A percentile compares a stretch with the other conserved stretches of the same genome.
Conservation (phyloP, 2,113 vertebrate species). For the Hypocryptadius cinnamomeus region DNA sequence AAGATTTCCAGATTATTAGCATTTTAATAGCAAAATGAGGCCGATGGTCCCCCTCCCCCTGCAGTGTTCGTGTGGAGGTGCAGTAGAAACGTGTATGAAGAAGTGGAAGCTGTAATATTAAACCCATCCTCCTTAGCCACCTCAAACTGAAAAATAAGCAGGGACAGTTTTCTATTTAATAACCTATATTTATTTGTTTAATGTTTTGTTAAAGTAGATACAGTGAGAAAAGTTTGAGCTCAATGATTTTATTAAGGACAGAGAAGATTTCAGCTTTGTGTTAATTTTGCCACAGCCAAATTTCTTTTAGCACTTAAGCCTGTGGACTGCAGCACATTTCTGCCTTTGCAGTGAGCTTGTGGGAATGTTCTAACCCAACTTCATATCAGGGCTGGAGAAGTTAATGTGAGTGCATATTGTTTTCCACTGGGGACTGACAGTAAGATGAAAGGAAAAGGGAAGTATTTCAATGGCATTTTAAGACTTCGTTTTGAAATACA, state of each 20-base stretch:
- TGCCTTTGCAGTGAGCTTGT: not conserved
- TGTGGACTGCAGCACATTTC: not conserved
- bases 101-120: not conserved
- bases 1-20: not conserved
- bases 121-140: not conserved
- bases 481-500: not conserved
- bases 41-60: not conserved
- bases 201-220: not conserved
- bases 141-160: not conserved
- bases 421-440: not conserved
- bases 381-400: not conserved
- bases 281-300: not conserved
- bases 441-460: not conserved
- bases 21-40: conserved; percentile 16
- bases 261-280: not conserved
- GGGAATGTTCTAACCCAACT: not conserved
- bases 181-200: not conserved
- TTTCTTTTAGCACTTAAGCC: not conserved
- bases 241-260: not conserved
- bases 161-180: not conserved
- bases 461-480: not conserved
- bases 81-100: not conserved
- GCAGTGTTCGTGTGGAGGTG: not conserved
- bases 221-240: not conserved
- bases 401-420: not conserved